Conservation (phyloP, 1,140 invertebrate genomes). For the Watersipora subatra region DNA sequence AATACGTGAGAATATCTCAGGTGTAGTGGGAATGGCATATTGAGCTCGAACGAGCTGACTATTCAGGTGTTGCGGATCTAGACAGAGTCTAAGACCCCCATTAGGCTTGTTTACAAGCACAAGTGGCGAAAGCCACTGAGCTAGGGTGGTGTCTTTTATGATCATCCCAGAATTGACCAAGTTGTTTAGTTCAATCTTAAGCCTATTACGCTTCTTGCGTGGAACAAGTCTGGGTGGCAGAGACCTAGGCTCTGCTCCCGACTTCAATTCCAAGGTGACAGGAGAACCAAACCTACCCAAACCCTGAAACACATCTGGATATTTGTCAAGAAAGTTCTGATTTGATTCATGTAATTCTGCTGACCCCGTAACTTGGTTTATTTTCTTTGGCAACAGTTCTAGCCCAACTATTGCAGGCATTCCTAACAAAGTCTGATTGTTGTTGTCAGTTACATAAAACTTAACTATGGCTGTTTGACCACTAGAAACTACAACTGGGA, state of each 20-base stretch:
- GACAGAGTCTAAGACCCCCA: conserved; percentile 13
- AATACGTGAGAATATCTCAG: conserved; percentile 22
- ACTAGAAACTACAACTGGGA: background rate
- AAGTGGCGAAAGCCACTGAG: conserved; percentile 17
- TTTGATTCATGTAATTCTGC: too few relatives aligned
- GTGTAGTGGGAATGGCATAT: conserved; percentile 12
- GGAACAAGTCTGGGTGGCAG: background rate
- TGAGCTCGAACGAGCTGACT: conserved; percentile 16
- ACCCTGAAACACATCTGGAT: background rate
- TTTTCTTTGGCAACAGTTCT: background rate
- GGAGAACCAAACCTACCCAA: background rate
- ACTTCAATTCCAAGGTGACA: background rate
- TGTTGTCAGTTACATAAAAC: background rate
- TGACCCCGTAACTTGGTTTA: background rate
- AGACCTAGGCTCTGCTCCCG: background rate
- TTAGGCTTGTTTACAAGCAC: conserved; percentile 16
- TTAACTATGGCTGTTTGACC: too few relatives aligned
- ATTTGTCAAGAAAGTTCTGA: background rate
- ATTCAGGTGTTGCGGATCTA: conserved; percentile 23
- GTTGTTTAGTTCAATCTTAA: conserved; percentile 6
- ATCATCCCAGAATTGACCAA: conserved; percentile 18
- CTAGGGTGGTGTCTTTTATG: conserved; percentile 20
- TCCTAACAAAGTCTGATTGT: background rate
- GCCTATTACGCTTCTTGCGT: background rate
- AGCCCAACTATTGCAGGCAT: background rate